Evolutionary conservation across 2,888 invertebrate genomes (phyloP).

Genomic region (Eupithecia tripunctaria): DNA sequence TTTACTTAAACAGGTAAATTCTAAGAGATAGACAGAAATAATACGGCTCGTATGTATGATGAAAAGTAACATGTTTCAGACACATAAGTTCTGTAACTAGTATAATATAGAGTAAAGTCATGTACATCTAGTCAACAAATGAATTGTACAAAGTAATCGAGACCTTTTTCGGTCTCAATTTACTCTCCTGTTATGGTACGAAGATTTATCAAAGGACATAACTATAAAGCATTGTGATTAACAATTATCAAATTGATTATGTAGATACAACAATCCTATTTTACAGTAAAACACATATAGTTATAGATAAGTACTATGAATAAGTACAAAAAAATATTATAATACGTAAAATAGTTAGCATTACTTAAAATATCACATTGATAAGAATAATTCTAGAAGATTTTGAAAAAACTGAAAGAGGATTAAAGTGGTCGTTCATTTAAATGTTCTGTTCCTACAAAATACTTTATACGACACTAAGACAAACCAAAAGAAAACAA

Average conservation of each 20-base stretch:
- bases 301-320: background rate
- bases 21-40: background rate
- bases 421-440: slow-evolving; percentile 34
- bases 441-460: background rate
- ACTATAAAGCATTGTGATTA: background rate
- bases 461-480: background rate
- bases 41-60: background rate
- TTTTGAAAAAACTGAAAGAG: slow-evolving; percentile 46
- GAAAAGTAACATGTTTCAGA: background rate
- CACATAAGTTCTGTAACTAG: background rate
- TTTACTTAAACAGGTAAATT: background rate
- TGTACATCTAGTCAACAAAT: background rate
- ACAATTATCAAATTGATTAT: background rate
- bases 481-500: slow-evolving; percentile 33
- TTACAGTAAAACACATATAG: slow-evolving; percentile 1
- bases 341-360: slow-evolving; percentile 40
- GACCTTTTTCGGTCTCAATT: background rate
- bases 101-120: background rate
- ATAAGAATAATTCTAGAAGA: slow-evolving; percentile 61
- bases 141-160: too few relatives aligned
- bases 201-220: background rate
- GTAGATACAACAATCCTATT: slow-evolving; percentile 6
- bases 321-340: slow-evolving; percentile 30
- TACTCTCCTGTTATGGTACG: background rate
- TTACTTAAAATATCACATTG: slow-evolving; percentile 79